Evolutionary conservation across 2,113 vertebrate species (phyloP).

Genomic region (Lontra canadensis): DNA sequence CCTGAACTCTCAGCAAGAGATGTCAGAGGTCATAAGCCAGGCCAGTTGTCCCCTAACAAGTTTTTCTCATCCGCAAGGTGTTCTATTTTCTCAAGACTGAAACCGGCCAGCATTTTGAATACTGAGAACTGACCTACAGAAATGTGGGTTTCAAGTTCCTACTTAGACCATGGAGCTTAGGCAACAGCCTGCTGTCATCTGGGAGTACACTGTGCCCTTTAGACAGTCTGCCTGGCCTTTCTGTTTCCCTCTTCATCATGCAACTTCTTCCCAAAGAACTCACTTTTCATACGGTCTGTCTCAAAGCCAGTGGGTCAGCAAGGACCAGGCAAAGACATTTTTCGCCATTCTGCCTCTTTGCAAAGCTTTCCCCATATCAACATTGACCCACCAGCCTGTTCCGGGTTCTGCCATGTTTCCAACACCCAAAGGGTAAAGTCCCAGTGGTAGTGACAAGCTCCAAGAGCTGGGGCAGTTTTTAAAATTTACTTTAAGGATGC

Average conservation of each 20-base stretch:
- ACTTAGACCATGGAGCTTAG: background rate
- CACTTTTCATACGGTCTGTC: background rate
- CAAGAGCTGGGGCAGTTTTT: background rate
- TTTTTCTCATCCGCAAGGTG: background rate
- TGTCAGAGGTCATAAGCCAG: background rate
- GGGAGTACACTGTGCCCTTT: fast-evolving
- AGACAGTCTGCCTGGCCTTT: fast-evolving
- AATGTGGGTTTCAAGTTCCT: background rate
- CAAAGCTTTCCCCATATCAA: background rate
- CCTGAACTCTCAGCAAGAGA: background rate
- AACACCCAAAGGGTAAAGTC: background rate
- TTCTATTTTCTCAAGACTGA: background rate
- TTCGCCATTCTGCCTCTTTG: background rate
- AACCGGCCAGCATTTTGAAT: background rate
- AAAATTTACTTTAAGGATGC: constrained; percentile 78
- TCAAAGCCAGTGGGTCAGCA: background rate
- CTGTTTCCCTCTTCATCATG: background rate
- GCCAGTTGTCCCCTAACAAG: background rate
- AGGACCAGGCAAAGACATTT: background rate
- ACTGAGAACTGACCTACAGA: background rate
- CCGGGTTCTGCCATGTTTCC: background rate
- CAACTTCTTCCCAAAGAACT: background rate
- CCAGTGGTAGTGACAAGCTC: background rate
- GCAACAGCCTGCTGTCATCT: fast-evolving
- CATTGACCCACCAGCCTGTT: background rate